Evolutionary conservation across 2,888 invertebrate genomes (phyloP), one percentile per base, ranked within the genome.

Genomic region (Eilema caniola): DNA sequence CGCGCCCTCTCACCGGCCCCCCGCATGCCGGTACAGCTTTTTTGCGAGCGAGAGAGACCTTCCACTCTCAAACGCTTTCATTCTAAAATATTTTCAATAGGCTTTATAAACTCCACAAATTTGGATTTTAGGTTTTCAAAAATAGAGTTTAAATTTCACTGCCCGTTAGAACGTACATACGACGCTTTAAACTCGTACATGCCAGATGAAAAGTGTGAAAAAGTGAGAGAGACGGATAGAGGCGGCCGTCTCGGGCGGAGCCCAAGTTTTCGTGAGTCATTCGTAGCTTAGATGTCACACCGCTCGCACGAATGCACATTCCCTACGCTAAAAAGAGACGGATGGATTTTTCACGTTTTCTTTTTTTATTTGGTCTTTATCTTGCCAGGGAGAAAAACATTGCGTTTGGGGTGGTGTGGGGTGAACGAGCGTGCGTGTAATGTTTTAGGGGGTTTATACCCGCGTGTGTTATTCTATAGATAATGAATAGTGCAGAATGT

Each of bases 151-250:
- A 79, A 74, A 77, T 86, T 88, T 0, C 28, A 24, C 63, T 75
- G 72, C 0, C 1, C 2, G 3, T 8, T 53, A 3, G 2, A 0
- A 0, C 47, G 67, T 59, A 77, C 28, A 80, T 90, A 68, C 60
- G 74, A 41, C 89, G 16, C 86, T 90, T 70, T 57, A 64, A 7
- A 76, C 66, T 66, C 83, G 77, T 61, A 73, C 25, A n/a, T 67
- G 74, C 79, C 78, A 86, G 83, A 90, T 93, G 94, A 95, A 95
- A 95, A 95, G 95, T 95, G 94, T 93, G 93, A 95, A 95, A 95
- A 95, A 95, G 89, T 90, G 95, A 95, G 94, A 95, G 95, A 93
- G 95, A 95, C 90, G 91, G 95, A 95, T 95, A 95, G 94, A 94
- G 91, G 90, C 92, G 86, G 86, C 89, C 93, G 92, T 94, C 95